Conservation (phyloP, 2,888 invertebrate species). For the Lymantria monacha region DNA sequence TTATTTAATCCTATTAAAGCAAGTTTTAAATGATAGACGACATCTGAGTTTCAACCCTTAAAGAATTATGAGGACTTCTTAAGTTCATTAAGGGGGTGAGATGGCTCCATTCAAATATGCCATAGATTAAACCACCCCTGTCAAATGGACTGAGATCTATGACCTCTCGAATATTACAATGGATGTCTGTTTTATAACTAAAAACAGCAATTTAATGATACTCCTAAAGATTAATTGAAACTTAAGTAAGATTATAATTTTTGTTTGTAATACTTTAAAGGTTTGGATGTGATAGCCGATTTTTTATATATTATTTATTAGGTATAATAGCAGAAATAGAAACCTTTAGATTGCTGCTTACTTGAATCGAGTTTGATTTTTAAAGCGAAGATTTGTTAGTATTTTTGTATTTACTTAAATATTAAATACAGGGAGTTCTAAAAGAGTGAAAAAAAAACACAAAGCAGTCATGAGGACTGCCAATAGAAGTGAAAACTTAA, state of each 20-base stretch:
- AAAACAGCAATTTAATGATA: constrained; percentile 54
- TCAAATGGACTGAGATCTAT: constrained; percentile 54
- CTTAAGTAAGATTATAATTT: not conserved
- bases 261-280: not conserved
- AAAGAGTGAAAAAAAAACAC: too few relatives aligned
- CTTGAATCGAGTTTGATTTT: too few relatives aligned
- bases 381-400: too few relatives aligned
- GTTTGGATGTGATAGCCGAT: too few relatives aligned
- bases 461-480: too few relatives aligned
- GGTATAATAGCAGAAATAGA: too few relatives aligned
- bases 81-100: constrained; percentile 63
- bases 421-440: too few relatives aligned
- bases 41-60: constrained; percentile 42
- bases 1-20: constrained; percentile 52
- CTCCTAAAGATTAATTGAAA: constrained; percentile 15
- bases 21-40: constrained; percentile 51
- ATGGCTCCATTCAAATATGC: constrained; percentile 24
- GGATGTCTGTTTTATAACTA: constrained; percentile 55
- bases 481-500: too few relatives aligned
- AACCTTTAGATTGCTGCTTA: too few relatives aligned
- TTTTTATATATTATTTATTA: too few relatives aligned
- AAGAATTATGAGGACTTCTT: constrained; percentile 60
- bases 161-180: constrained; percentile 53
- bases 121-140: constrained; percentile 30
- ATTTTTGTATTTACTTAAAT: too few relatives aligned